Evolutionary conservation across 1,140 invertebrate genomes (phyloP).

Genomic region (Drosophila nebulosa): DNA sequence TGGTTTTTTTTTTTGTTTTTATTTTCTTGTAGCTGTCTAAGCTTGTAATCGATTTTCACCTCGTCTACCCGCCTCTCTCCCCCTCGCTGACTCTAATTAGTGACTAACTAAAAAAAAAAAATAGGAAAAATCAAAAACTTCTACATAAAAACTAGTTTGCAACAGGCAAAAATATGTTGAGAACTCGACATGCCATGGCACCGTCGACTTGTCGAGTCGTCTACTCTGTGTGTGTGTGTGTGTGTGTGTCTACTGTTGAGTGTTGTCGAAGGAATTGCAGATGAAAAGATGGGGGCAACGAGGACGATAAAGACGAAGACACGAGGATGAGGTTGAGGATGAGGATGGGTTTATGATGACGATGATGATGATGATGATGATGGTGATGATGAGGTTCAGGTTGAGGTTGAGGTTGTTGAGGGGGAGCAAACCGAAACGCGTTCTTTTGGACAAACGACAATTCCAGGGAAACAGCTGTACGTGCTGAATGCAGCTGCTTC

Average conservation of each 20-base stretch:
- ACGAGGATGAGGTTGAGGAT: background rate
- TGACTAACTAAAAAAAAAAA: slow-evolving; percentile 14
- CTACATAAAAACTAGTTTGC: slow-evolving; percentile 38
- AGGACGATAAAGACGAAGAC: background rate
- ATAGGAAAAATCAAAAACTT: slow-evolving; percentile 3
- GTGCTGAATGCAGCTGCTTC: slow-evolving; percentile 66
- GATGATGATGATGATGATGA: background rate
- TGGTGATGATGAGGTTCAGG: background rate
- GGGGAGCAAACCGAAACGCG: slow-evolving; percentile 21
- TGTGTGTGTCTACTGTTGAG: slow-evolving; percentile 1
- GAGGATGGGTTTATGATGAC: slow-evolving; percentile 7
- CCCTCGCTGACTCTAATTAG: slow-evolving; percentile 41
- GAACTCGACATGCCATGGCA: slow-evolving; percentile 33
- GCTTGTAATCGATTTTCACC: slow-evolving; percentile 47
- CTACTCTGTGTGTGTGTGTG: background rate
- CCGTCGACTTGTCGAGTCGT: slow-evolving; percentile 12
- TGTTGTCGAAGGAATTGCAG: slow-evolving; percentile 8
- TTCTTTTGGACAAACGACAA: slow-evolving; percentile 54
- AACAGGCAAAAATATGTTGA: slow-evolving; percentile 53
- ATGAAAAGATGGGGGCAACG: background rate
- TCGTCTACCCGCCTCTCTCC: slow-evolving; percentile 6
- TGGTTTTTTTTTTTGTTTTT: too few species aligned
- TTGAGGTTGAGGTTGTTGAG: slow-evolving; percentile 1
- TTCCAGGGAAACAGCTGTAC: slow-evolving; percentile 59
- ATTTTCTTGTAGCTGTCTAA: slow-evolving; percentile 23